A percentile compares a stretch with the other conserved stretches of the same genome.
Conservation (phyloP, 2,113 vertebrate species). For the Crocuta crocuta region DNA sequence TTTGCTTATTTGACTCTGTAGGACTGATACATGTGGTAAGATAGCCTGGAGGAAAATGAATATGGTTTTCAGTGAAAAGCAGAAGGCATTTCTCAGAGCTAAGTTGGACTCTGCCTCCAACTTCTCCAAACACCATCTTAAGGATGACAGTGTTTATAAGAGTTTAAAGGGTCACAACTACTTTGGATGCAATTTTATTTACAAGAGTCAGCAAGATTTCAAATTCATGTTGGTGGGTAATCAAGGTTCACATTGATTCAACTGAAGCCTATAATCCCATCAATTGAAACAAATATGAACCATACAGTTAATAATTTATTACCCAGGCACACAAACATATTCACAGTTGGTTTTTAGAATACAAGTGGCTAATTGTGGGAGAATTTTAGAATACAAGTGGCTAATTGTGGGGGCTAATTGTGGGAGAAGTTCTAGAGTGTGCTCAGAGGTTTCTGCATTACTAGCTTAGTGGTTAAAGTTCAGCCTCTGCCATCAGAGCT, state of each 20-base stretch:
- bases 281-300: constrained; percentile 41
- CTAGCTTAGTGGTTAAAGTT: not conserved
- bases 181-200: constrained; percentile 59
- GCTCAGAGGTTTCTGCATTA: constrained; percentile 11
- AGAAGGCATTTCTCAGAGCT: constrained; percentile 21
- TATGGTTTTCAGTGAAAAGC: constrained; percentile 7
- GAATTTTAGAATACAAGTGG: not conserved
- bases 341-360: constrained; percentile 30
- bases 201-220: constrained; percentile 19
- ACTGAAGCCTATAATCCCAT: constrained; percentile 42
- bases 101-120: not conserved
- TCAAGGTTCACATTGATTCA: constrained; percentile 25
- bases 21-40: not conserved
- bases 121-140: not conserved
- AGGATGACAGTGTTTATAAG: constrained; percentile 30
- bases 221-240: constrained; percentile 45
- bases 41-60: not conserved
- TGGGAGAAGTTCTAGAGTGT: not conserved
- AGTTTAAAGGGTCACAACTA: constrained; percentile 26
- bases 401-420: not conserved
- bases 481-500: not conserved
- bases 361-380: not conserved
- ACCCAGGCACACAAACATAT: constrained; percentile 22
- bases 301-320: constrained; percentile 55
- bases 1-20: not conserved